These are phyloP conservation scores for Hyperoplus lanceolatus DNA, from an alignment of 2,797 vertebrate genomes.

Conservation along the genomic window DNA sequence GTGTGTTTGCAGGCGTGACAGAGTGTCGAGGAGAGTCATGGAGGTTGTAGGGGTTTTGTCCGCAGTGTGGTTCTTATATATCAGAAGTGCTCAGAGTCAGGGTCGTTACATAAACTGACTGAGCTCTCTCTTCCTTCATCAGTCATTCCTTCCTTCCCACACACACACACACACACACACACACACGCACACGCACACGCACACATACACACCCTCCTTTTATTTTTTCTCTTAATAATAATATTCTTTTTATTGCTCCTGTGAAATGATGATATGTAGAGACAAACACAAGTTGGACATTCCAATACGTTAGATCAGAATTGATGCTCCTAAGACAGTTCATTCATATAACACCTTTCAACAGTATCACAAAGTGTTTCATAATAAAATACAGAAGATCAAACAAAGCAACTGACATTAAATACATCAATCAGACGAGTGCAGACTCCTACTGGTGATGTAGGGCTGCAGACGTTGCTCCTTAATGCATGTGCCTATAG, in stretches of 20 bases:
- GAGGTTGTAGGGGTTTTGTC: slow-evolving; percentile 61
- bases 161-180: slow-evolving; percentile 18
- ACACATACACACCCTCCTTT: background rate
- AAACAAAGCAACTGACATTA: too few species aligned
- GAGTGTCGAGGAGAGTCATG: slow-evolving; percentile 52
- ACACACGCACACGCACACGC: slow-evolving; percentile 11
- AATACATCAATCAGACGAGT: too few species aligned
- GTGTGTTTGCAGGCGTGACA: slow-evolving; percentile 38
- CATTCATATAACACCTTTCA: too few species aligned
- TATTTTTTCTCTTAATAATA: background rate
- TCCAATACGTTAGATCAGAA: background rate
- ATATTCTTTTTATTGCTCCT: too few species aligned
- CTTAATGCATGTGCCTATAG: too few species aligned
- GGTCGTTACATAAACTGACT: slow-evolving; percentile 53
- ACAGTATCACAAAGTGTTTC: too few species aligned
- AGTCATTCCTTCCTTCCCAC: background rate
- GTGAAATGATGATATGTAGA: background rate
- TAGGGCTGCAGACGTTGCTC: too few species aligned
- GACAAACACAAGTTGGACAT: background rate
- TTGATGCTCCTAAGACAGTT: background rate
- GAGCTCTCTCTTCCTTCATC: slow-evolving; percentile 24
- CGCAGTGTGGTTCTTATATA: slow-evolving; percentile 54
- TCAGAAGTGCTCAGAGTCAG: slow-evolving; percentile 61
- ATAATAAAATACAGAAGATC: too few species aligned
- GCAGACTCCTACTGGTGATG: too few species aligned